phyloP scores from a whole-genome alignment of 2,888 invertebrate species.

The Spilosoma lubricipeda region DNA sequence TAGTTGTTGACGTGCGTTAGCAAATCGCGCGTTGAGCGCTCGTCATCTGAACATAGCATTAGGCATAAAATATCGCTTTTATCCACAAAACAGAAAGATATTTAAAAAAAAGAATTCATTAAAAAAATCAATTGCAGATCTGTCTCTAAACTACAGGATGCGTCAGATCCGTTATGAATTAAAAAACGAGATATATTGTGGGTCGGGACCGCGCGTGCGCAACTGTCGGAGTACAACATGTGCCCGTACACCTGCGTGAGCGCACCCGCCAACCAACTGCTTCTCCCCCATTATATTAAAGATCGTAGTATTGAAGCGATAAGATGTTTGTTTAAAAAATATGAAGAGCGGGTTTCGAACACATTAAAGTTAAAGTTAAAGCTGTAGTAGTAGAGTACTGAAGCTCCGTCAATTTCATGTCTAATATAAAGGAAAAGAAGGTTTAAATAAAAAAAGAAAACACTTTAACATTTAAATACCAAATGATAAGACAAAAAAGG shows the following conservation, averaged over 20 bases:
- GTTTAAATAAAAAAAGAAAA: background rate
- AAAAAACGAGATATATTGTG: conserved; percentile 37
- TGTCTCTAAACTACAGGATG: conserved; percentile 37
- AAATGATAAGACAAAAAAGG: background rate
- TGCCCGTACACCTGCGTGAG: conserved; percentile 54
- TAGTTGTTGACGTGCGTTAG: too few relatives aligned
- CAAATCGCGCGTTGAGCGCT: too few relatives aligned
- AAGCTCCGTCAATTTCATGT: background rate
- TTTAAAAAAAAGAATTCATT: conserved; percentile 8
- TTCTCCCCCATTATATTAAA: conserved; percentile 43
- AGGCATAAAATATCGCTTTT: too few relatives aligned
- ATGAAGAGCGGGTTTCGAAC: background rate
- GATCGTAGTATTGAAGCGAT: conserved; percentile 31
- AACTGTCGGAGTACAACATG: conserved; percentile 48
- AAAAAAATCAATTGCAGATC: conserved; percentile 35
- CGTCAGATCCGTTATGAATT: conserved; percentile 40
- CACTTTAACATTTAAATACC: background rate
- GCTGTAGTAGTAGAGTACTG: background rate
- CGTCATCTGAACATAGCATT: too few relatives aligned
- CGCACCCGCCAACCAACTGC: conserved; percentile 54
- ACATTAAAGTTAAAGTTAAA: background rate
- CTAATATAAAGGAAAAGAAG: background rate
- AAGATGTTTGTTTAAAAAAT: background rate
- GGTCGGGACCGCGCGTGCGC: conserved; percentile 40
- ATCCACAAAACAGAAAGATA: background rate